phyloP scores from a whole-genome alignment of 2,888 invertebrate species.

The Hylaea fasciaria region DNA sequence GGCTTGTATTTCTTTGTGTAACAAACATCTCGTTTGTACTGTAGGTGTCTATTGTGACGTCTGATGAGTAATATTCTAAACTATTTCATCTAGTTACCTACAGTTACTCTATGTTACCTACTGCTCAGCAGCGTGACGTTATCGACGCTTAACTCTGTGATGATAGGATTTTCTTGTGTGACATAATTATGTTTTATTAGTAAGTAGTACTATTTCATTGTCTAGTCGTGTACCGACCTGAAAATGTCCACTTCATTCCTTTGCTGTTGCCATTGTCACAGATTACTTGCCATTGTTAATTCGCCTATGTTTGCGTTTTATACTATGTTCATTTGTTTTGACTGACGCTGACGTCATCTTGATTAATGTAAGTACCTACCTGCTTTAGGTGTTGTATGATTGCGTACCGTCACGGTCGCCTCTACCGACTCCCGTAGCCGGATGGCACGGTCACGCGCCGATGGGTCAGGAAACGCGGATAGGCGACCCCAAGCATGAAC shows the following conservation, averaged over 20 bases:
- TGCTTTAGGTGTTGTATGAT: conserved; percentile 36
- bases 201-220: background rate
- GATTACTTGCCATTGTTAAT: background rate
- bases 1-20: background rate
- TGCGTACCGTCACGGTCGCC: conserved; percentile 60
- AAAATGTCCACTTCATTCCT: background rate
- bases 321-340: background rate
- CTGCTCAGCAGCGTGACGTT: background rate
- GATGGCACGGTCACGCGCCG: conserved; percentile 77
- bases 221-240: background rate
- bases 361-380: conserved; percentile 44
- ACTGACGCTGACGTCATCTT: conserved; percentile 52
- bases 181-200: background rate
- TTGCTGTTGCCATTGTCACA: too few relatives aligned
- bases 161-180: conserved; percentile 2
- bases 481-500: conserved; percentile 62
- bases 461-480: conserved; percentile 74
- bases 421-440: conserved; percentile 58
- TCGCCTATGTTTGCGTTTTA: background rate
- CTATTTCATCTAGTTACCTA: conserved; percentile 3
- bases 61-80: conserved; percentile 15
- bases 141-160: background rate
- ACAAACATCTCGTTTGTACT: background rate
- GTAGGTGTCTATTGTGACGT: conserved; percentile 4
- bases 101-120: too few relatives aligned